Evolutionary conservation across 2,797 vertebrate genomes (phyloP).

Genomic region (Nasua narica): DNA sequence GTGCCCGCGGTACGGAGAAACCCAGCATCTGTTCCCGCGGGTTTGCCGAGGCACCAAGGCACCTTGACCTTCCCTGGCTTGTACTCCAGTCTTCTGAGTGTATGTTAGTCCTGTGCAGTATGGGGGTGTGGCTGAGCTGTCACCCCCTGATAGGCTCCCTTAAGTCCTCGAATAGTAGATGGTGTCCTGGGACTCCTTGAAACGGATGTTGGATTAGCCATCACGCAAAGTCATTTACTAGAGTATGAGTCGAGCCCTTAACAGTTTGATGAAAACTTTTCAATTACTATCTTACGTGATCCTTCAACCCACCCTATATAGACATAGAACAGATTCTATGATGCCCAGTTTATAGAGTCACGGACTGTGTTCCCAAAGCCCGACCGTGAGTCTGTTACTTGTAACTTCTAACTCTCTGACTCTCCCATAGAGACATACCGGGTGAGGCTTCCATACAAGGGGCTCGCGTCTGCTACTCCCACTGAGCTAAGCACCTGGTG

Average conservation of each 20-base stretch:
- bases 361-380: fast-evolving
- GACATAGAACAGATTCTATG: no score
- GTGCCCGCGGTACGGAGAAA: not conserved
- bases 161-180: no score
- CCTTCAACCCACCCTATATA: fast-evolving
- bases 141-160: fast-evolving
- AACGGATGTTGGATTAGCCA: not conserved
- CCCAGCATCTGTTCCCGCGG: fast-evolving
- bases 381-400: not conserved
- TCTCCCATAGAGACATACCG: fast-evolving
- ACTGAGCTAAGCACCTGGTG: fast-evolving
- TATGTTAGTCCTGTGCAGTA: fast-evolving
- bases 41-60: not conserved
- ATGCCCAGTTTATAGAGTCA: not conserved
- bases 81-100: not conserved
- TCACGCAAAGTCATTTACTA: not conserved
- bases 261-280: not conserved
- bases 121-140: not conserved
- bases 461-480: fast-evolving
- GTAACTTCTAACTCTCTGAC: not conserved
- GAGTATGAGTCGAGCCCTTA: fast-evolving
- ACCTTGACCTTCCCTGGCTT: not conserved
- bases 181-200: fast-evolving
- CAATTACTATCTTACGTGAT: fast-evolving
- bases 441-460: fast-evolving